Conservation (phyloP, 2,888 invertebrate genomes). For the Tipula helvola region DNA sequence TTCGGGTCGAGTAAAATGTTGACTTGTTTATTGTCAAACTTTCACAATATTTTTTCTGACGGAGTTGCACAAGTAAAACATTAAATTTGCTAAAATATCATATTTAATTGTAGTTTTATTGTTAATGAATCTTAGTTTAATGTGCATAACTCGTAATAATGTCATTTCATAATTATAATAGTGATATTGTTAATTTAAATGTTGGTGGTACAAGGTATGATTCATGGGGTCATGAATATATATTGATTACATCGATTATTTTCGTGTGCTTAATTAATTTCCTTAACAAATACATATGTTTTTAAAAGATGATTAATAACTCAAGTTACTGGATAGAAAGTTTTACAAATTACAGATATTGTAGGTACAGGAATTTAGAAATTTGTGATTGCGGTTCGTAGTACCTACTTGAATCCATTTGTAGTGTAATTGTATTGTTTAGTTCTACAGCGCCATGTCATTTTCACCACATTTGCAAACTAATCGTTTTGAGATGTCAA, state of each 20-base stretch:
- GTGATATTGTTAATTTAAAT: slow-evolving; percentile 77
- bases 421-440: too few species aligned
- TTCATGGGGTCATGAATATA: slow-evolving; percentile 17
- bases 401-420: too few species aligned
- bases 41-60: neutral
- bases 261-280: too few species aligned
- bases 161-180: slow-evolving; percentile 16
- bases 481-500: neutral
- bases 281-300: neutral
- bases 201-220: slow-evolving; percentile 85
- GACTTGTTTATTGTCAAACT: neutral
- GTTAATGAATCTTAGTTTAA: neutral
- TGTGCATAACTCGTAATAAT: neutral
- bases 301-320: too few species aligned
- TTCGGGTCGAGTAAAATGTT: neutral
- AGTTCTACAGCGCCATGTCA: neutral
- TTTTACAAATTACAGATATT: too few species aligned
- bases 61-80: neutral
- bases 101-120: neutral
- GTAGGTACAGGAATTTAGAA: too few species aligned
- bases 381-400: too few species aligned
- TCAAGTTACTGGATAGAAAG: too few species aligned
- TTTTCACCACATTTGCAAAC: neutral
- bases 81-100: neutral
- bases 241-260: too few species aligned